Evolutionary conservation across 1,140 invertebrate genomes (phyloP), one percentile per base, ranked within the genome.

Genomic region (Lerema accius): DNA sequence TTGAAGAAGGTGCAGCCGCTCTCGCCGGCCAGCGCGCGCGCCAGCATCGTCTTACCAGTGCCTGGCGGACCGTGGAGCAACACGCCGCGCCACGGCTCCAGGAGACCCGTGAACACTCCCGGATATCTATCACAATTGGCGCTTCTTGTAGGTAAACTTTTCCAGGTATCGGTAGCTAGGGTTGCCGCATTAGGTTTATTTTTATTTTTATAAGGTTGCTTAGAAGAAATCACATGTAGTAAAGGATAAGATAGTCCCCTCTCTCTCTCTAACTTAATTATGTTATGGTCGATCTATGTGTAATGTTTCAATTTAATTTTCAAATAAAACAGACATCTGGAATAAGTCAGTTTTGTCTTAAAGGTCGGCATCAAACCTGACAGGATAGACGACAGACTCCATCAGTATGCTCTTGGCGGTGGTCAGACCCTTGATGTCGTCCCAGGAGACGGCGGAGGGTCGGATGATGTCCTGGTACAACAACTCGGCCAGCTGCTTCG

Each of bases 1-100:
- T 98, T 98, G 80, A 99, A 98, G 85, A 98, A 98, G 0, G 96
- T 86, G n/a, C 95, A 94, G 26, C 94, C 92, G 42, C 95, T 95
- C 86, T 98, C 96, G 4, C 94, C 94, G 4, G 97, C 97, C 0
- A 97, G 93, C 0, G 97, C 96, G 90, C 96, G 97, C 0, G 97
- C 97, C 65, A 99, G 84, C 74, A 97, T 91, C 0, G 97, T 98
- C 91, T 98, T 98, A 3, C 97, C 97, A 76, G 92, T 90, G 0
- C 92, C 97, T 0, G 97, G 97, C 1, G 97, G 97, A 0, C 97
- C 98, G 81, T 96, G 97, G 0, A 99, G 86, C 10, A 98, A 84
- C 32, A 97, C 91, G 0, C 95, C 96, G 80, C 95, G 95, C 97
- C 97, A 99, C 0, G 97, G 96, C 49, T 94, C 92, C 32, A 97